Evolutionary conservation across 1,140 invertebrate species (phyloP), one percentile per base, ranked within the genome.

Genomic region (Drosophila simulans): DNA sequence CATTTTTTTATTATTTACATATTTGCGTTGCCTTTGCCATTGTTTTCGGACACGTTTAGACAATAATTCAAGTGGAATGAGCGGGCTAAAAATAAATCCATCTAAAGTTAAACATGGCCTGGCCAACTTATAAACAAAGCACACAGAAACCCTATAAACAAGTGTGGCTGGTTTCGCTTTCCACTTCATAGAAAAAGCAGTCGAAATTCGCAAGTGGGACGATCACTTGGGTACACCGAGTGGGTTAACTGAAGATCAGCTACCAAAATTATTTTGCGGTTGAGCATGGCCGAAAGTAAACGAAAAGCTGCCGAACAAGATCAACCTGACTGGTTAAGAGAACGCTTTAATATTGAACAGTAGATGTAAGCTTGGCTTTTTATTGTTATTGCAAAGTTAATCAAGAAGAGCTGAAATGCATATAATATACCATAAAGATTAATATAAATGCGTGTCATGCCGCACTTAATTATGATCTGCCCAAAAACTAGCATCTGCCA

Each of bases 11-110:
- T 72, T 85, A 86, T 79, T 82, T 79, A 42, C 37, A 78, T 71
- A 43, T 65, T 35, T 13, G 51, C 34, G 53, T 60, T 37, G 22
- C 46, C 20, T 55, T 48, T 43, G 46, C 40, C 62, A 65, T 86
- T 81, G 43, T 56, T 75, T 63, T 63, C 65, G 59, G 53, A 73
- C 60, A 78, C 54, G 65, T 64, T 86, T 70, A 74, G 64, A 68
- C 82, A 69, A 79, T 86, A 88, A 83, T 71, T 88, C 79, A 89
- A 88, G 70, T 65, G 53, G 80, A 68, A 68, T 58, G 58, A 71
- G 59, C 72, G 77, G 53, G 64, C 82, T 71, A 86, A 88, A 86
- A 86, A 86, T 86, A 86, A 43, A 60, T 49, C 60, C 45, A 48
- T n/a, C 43, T 17, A 66, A 77, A 81, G 53, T 58, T 60, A 81